Base-by-base conservation (phyloP, 64 coral and sea anemone genomes). In the Orbicella faveolata region DNA sequence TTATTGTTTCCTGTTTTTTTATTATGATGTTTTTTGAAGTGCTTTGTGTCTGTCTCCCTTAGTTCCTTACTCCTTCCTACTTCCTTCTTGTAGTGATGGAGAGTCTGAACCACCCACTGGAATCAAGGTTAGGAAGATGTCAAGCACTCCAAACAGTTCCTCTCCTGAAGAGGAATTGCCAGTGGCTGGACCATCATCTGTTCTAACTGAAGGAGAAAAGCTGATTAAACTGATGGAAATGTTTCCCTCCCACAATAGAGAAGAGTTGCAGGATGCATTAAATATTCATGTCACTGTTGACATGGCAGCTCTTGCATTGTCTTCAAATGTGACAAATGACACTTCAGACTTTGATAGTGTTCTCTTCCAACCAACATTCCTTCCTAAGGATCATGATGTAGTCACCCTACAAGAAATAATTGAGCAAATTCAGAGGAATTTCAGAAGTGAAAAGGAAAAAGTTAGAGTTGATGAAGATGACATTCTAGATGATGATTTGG, bases 381-480 rank as follows among this genome's bases (percentile, higher is more conserved):
- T 78, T 78, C 76, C 76, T 51, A 54, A 23, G 41, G 41, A 78
- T 41, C 41, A 20, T 78, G 76, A 76, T 15, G 36, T 76, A 48
- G 13, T 76, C 75, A 76, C 75, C 75, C 75, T 76, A 76, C 75
- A 41, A 15, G 36, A 76, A 76, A 41, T 76, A 76, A 35, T 76
- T 18, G 36, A 78, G 36, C 36, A 78, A 78, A 41, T 78, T 48
- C 76, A 78, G 76, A 78, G 76, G 11, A 78, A 78, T 54, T 78
- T 78, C 41, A 52, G 76, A 41, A 41, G 36, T 51, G 76, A 78
- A 16, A 80, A 80, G 78, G 53, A 61, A 80, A 80, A 80, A 80
- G 78, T 80, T 80, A 61, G 61, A 48, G 39, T 85, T 9, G 82
- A 85, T 52, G 62, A 85, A 85, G 82, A 70, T 41, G 82, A 85